Evolutionary conservation across 2,113 vertebrate genomes (phyloP).

Genomic region (Lanius collurio): DNA sequence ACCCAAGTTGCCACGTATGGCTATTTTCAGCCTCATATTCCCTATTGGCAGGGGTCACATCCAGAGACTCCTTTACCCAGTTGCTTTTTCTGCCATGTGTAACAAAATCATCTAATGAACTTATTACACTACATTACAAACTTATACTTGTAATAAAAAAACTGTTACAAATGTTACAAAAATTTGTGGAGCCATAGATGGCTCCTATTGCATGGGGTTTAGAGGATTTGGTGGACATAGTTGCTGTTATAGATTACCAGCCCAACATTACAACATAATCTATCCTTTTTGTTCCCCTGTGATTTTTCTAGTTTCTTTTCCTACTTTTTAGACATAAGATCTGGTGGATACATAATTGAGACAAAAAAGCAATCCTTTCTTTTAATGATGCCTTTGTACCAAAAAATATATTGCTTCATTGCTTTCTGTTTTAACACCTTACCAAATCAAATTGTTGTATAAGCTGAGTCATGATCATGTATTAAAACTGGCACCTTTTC

Average conservation of each 20-base stretch:
- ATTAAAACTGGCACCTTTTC: neutral
- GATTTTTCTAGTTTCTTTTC: neutral
- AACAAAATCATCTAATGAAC: neutral
- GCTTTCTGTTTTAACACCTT: neutral
- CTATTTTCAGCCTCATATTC: neutral
- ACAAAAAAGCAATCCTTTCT: neutral
- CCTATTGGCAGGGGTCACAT: accelerated
- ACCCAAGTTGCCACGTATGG: accelerated
- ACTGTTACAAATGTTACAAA: neutral
- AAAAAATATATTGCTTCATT: neutral
- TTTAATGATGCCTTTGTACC: neutral
- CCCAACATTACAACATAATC: neutral
- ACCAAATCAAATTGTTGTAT: neutral
- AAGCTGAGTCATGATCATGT: neutral
- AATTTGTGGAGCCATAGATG: neutral
- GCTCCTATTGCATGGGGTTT: neutral
- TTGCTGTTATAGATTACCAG: neutral
- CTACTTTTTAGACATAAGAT: neutral
- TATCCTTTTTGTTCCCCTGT: neutral
- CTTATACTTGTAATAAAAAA: neutral
- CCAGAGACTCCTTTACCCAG: accelerated
- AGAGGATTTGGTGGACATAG: accelerated
- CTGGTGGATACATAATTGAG: neutral
- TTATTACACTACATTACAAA: neutral
- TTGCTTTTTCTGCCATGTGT: neutral